A percentile compares a stretch with the other conserved stretches of the same genome.
Evolutionary conservation across 2,113 vertebrate genomes (phyloP).

Genomic region (Ciconia boyciana): DNA sequence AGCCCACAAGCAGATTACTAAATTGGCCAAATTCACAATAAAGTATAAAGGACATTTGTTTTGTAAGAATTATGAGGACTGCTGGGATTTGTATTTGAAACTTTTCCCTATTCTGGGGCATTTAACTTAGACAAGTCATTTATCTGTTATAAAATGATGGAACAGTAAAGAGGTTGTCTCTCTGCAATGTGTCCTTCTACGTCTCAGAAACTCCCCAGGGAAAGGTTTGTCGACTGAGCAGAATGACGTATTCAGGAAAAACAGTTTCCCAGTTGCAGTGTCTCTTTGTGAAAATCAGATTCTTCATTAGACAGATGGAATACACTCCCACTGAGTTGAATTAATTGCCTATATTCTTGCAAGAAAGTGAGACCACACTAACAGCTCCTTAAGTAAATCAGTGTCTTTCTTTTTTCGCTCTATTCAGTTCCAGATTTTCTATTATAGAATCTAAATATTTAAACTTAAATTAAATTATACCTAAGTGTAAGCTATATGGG

Average conservation of each 20-base stretch:
- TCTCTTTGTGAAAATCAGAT: conserved; percentile 36
- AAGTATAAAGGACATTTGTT: not conserved
- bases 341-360: conserved; percentile 37
- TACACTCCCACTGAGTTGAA: conserved; percentile 47
- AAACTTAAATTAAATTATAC: not conserved
- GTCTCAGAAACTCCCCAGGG: not conserved
- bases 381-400: conserved; percentile 11
- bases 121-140: not conserved
- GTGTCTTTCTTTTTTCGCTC: not conserved
- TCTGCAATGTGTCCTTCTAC: not conserved
- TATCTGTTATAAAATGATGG: not conserved
- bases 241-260: conserved; percentile 25
- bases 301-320: conserved; percentile 61
- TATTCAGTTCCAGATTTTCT: not conserved
- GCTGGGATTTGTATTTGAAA: not conserved
- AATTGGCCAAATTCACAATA: not conserved
- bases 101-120: not conserved
- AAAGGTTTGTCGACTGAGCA: not conserved
- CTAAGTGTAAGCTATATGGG: not conserved
- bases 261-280: not conserved
- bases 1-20: not conserved
- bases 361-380: conserved; percentile 27
- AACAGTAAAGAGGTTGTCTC: not conserved
- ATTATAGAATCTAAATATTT: not conserved
- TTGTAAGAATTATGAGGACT: not conserved